Base-by-base conservation (phyloP, 2,888 invertebrate species). In the Cephus pulcher region DNA sequence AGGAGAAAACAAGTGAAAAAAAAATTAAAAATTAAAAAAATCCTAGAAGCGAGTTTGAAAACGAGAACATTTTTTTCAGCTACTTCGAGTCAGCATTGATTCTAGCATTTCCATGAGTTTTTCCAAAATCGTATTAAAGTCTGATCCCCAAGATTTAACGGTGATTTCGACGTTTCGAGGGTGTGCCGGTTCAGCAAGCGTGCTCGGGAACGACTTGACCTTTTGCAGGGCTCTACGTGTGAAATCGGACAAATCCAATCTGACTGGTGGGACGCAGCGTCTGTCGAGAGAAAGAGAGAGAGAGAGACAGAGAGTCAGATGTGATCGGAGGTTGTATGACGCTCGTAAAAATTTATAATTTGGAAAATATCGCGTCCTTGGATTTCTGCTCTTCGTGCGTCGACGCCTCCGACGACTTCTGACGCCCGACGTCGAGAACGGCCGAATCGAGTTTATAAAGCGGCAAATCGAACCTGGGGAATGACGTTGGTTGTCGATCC, bases 291-390 rank as follows among this genome's bases (percentile, higher is more conserved):
- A 80, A 75, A 77, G 69, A 35, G 35, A 35, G 35, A 34, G 69
- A 78, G n/a, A 73, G 69, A 75, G 82, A 69, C 78, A 35, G 78
- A 75, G 75, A 56, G 32, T 34, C 30, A 11, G 69, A 40, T n/a
- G 69, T 68, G 35, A 69, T 75, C 71, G 78, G 76, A 78, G 75
- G 74, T 74, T 37, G 76, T 80, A 74, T 78, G 82, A 80, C 81
- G 82, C 82, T 91, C 91, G 90, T 91, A 91, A 91, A 91, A 91
- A 90, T 91, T 91, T 90, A 91, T 90, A 91, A 91, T 91, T 91
- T 91, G 91, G 91, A 91, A 91, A 91, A 91, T 90, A 89, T 86
- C 85, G 82, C 79, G 81, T 30, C 34, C 34, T 68, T 34, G 34
- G 68, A 74, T 74, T 34, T 74, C 34, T 12, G 74, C 34, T 11